Base-by-base conservation (phyloP, 2,888 invertebrate species). In the Leptura quadrifasciata region DNA sequence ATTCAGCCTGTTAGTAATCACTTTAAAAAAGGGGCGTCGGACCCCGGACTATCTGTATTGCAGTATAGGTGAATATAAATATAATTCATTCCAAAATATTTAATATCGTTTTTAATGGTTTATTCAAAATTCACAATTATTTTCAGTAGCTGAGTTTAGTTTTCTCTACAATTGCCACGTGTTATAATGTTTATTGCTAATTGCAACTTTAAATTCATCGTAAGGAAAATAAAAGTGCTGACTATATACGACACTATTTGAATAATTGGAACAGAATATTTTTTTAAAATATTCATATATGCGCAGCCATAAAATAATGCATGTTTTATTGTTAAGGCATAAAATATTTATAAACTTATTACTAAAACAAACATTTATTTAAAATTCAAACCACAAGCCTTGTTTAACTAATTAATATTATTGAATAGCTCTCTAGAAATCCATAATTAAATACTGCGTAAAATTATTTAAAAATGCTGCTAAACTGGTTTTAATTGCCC, bases 301-400 rank as follows among this genome's bases (percentile, higher is more conserved):
- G 47, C 67, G 54, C 58, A 39, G 52, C 17, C 47, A 60, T 39
- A 73, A 67, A 58, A 60, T 52, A 67, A 71, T 65, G 75, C 21
- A 75, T 75, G 65, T 64, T 71, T 70, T 57, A 65, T 75, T 70
- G 75, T 75, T 70, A 52, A 47, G 61, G 71, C 77, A 80, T 82
- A 82, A 80, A 82, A 83, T 83, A 84, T 83, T 84, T 82, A 82
- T 83, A 80, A 82, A 83, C 80, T 80, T 81, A 84, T 84, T 84
- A 84, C 78, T 84, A 83, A 84, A 84, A 84, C 84, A 84, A 84
- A 84, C 84, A 84, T 77, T 71, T 71, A 71, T 71, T 75, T 75
- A 71, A 72, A 75, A 75, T 75, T 75, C 71, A 75, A 71, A 71
- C 71, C 58, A 67, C 75, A 75, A 54, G 63, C 71, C 73, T 76